Conservation (phyloP, 2,113 vertebrate species). For the Phrynocephalus versicolor region DNA sequence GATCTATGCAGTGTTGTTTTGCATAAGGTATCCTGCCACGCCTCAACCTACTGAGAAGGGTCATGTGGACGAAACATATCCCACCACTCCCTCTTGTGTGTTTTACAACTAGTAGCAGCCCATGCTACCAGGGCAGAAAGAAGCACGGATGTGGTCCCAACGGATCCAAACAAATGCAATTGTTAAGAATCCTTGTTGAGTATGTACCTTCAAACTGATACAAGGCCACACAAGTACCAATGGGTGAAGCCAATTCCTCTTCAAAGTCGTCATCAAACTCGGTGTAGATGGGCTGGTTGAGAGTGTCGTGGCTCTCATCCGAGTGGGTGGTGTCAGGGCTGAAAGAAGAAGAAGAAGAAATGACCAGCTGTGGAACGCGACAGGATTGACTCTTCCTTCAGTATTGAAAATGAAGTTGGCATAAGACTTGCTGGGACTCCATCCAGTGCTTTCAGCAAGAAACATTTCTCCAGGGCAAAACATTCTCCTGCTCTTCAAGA, state of each 20-base stretch:
- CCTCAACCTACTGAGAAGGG: not conserved
- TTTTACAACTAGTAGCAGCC: not conserved
- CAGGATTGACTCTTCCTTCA: too few species aligned
- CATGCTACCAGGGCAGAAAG: not conserved
- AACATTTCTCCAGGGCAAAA: not conserved
- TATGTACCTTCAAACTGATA: conserved; percentile 86
- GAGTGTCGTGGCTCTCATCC: conserved; percentile 77
- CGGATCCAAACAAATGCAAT: not conserved
- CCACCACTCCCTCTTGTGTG: not conserved
- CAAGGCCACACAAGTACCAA: conserved; percentile 87
- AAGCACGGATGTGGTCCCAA: not conserved
- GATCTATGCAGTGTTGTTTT: not conserved
- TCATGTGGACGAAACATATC: not conserved
- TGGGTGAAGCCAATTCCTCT: conserved; percentile 79
- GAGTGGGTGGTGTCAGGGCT: conserved; percentile 82
- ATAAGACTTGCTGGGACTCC: not conserved
- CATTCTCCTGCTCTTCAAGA: too few species aligned
- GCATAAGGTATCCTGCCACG: not conserved
- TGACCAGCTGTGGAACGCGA: not conserved
- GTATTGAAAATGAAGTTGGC: not conserved
- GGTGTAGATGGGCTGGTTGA: conserved; percentile 82
- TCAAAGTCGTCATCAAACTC: conserved; percentile 91
- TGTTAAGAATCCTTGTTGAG: not conserved
- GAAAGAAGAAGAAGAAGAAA: not conserved
- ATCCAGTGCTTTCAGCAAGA: not conserved